Conservation (phyloP, 1,140 invertebrate species). For the Reticulitermes speratus region DNA sequence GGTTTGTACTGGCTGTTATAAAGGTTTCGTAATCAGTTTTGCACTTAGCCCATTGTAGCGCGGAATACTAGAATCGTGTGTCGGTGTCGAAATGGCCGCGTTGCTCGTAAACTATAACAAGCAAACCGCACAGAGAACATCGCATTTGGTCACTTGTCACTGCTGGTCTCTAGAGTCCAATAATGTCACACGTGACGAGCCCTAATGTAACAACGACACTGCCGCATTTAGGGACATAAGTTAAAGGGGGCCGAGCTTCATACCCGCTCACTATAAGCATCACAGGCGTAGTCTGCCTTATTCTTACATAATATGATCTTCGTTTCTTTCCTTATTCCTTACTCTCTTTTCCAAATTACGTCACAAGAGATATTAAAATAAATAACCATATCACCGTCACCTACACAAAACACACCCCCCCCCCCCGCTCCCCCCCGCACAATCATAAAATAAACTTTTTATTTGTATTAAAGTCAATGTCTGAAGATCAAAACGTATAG, state of each 20-base stretch:
- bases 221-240: background rate
- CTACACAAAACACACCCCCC: too few relatives aligned
- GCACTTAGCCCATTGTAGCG: background rate
- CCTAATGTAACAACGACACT: constrained; percentile 6
- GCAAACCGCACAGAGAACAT: background rate
- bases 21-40: too few relatives aligned
- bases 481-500: too few relatives aligned
- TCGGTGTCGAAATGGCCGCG: background rate
- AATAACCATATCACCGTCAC: too few relatives aligned
- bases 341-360: background rate
- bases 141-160: constrained; percentile 17
- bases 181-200: constrained; percentile 3
- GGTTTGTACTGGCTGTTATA: too few relatives aligned
- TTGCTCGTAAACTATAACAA: constrained; percentile 16
- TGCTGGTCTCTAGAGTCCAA: background rate
- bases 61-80: background rate
- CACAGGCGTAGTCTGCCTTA: background rate
- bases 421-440: too few relatives aligned
- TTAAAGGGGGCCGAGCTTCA: background rate
- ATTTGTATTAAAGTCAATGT: too few relatives aligned
- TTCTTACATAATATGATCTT: background rate
- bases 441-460: too few relatives aligned
- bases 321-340: background rate
- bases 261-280: background rate
- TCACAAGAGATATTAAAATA: too few relatives aligned